Base-by-base conservation (phyloP, 2,888 invertebrate species). In the Archips crataeganus region DNA sequence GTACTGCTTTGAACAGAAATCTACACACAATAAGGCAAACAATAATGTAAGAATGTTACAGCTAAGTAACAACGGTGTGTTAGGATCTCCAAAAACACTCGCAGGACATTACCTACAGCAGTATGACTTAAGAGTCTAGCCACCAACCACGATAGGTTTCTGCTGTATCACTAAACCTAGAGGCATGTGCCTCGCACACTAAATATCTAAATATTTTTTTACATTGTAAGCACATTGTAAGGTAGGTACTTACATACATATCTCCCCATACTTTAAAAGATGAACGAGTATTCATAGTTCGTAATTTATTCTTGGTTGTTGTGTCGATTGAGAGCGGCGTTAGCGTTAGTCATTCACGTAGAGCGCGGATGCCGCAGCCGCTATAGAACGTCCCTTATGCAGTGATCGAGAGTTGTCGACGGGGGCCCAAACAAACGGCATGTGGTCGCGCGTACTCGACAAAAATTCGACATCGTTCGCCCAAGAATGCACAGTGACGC, bases 401-500 rank as follows among this genome's bases (percentile, higher is more conserved):
- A 51, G 65, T 63, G 45, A 59, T 15, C n/a, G 23, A 83, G 84
- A 83, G 84, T 83, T 85, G 83, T 74, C 79, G 81, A 82, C 79
- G 84, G 83, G 85, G 91, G 90, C 90, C 93, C 93, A 92, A 94
- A 93, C 93, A 93, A 93, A 90, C 89, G 89, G 92, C 93, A 90
- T 94, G 92, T 88, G 93, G 90, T 88, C 88, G 94, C 90, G 91
- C 91, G 95, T 93, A 95, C 95, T 94, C 94, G 92, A 92, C 94
- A 95, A 94, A 94, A 94, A 94, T 94, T 93, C 93, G 90, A 92
- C 92, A 92, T 93, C 94, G 94, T 91, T 94, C 92, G 93, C 92
- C 89, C 93, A 94, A 94, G 94, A 94, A 94, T 94, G 94, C 93
- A 93, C 92, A 91, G 92, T 91, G 91, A 85, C 88, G 89, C 84